Conservation (phyloP, 2,797 vertebrate genomes). For the Serranus cabrilla region DNA sequence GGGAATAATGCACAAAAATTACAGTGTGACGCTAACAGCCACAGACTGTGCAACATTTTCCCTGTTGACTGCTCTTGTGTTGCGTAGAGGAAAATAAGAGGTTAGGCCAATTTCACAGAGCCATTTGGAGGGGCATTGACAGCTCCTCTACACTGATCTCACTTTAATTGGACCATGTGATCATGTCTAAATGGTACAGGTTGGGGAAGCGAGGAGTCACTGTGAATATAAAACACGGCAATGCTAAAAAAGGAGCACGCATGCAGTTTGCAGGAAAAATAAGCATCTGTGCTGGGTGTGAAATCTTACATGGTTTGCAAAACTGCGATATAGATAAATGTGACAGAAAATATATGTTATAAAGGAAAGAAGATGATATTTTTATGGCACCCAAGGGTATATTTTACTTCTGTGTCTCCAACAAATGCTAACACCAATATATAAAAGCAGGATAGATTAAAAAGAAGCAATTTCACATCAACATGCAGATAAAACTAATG, state of each 20-base stretch:
- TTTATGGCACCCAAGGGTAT: neutral
- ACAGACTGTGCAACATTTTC: constrained; percentile 2
- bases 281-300: constrained; percentile 5
- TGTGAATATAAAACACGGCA: constrained; percentile 19
- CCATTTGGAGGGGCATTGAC: neutral
- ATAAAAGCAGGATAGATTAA: neutral
- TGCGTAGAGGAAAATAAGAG: neutral
- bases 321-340: neutral
- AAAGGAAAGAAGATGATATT: neutral
- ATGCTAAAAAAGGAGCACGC: constrained; percentile 19
- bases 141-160: constrained; percentile 2
- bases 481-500: neutral
- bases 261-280: constrained; percentile 27
- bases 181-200: constrained; percentile 7
- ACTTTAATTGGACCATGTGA: constrained; percentile 23
- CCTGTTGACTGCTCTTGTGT: too few relatives aligned
- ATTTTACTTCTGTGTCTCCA: neutral
- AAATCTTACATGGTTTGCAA: constrained; percentile 9
- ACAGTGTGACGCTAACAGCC: neutral
- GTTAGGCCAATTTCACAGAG: neutral
- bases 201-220: constrained; percentile 1
- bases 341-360: neutral
- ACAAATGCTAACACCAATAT: neutral
- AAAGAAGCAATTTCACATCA: neutral
- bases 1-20: neutral